Evolutionary conservation across 2,797 vertebrate species (phyloP), one percentile per base, ranked within the genome.

Genomic region (Pangasius larnaudii): DNA sequence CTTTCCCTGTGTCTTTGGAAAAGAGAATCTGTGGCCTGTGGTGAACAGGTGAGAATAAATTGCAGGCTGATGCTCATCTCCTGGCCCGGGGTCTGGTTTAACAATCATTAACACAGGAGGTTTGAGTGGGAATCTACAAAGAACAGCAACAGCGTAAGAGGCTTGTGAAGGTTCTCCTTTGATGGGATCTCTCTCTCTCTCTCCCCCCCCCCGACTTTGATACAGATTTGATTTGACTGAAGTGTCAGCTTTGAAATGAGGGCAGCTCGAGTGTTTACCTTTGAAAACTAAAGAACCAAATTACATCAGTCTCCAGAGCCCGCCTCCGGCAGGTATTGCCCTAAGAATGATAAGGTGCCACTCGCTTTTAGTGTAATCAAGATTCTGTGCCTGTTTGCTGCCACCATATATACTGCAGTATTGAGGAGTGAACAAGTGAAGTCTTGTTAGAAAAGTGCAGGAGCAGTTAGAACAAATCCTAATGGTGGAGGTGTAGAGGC

Each of bases 331-430:
- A 19, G 77, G 84, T 78, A 65, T 19, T 11, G 77, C 59, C 79
- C 63, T 7, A 36, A n/a, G 59, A 59, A 36, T 10, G 18, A 56
- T 24, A 80, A 74, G 42, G 22, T 67, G 78, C 8, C 56, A 49
- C 56, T 85, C 16, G 14, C 72, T 58, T 83, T 58, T 36, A 71
- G 69, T 75, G 65, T 30, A 81, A 89, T 84, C 56, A 74, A 39
- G 39, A 84, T 53, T 81, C 91, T 89, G 88, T 93, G 93, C 91
- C 86, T 87, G 92, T 93, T 93, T 94, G 30, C 94, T 61, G 83
- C 22, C 59, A 39, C 33, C 6, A 22, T 58, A 36, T n/a, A n/a
- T 36, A 24, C 27, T 33, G 30, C 59, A 53, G 58, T 30, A 53
- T 36, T 63, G 33, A n/a, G 39, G 42, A 56, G 46, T 27, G 16